Evolutionary conservation across 2,888 invertebrate species (phyloP), one percentile per base, ranked within the genome.

Genomic region (Drosophila antonietae): DNA sequence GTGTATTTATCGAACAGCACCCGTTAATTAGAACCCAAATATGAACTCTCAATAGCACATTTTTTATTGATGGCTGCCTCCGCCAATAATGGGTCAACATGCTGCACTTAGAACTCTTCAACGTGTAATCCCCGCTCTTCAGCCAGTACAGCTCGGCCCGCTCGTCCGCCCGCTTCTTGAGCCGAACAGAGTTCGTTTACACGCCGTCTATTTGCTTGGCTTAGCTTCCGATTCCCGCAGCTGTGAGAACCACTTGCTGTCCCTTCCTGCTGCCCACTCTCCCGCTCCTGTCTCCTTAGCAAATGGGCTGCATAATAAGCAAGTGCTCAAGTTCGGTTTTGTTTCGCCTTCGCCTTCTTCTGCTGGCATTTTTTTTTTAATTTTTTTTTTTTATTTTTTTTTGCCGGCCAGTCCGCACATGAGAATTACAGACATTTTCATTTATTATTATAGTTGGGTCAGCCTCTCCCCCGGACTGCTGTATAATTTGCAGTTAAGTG

Each of bases 341-440:
- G 39, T 52, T 31, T 10, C 23, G 23, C 23, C 23, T 56, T 72
- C 35, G 23, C n/a, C 15, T 39, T 53, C 53, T 37, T 35, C 20
- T 37, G 37, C 53, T 53, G 18, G 58, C 14, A 43, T 72, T 69
- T 61, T 43, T 55, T 44, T 61, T 43, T 55, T 44, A 8, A 43
- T 72, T 69, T 61, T 43, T 52, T 44, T 41, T 39, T 47, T 55
- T 23, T 46, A 59, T 33, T 35, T 43, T 23, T 49, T 46, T 59
- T 51, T 18, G 44, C 46, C 49, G 58, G 52, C 23, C 73, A 73
- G 66, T 64, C 63, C 52, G 78, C 87, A 81, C 83, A 83, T 81
- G 84, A 75, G 84, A 84, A 84, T 87, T 81, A 87, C 84, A 84
- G 84, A 84, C 84, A 84, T 87, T 84, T 87, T 80, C 82, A 81